Evolutionary conservation across 2,797 vertebrate species (phyloP), one percentile per base, ranked within the genome.

Genomic region (Amazonetta brasiliensis): DNA sequence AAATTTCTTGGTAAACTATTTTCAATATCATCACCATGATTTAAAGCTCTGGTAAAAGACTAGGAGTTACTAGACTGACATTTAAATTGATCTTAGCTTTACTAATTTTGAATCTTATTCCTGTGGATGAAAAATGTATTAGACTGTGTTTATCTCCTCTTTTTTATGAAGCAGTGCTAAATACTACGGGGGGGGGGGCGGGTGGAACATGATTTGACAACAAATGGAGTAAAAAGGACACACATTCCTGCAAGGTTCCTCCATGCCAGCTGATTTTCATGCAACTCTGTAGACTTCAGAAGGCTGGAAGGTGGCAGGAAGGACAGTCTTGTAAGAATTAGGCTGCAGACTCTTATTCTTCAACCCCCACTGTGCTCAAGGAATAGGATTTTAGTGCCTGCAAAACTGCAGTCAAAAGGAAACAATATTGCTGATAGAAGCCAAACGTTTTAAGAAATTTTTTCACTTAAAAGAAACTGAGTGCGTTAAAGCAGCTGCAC

Each of bases 31-130:
- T 87, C 76, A 75, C 46, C 7, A 4, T 54, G 71, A 84, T 74
- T 52, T 50, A 73, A 69, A 39, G 58, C 76, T 86, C 72, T 83
- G 82, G 55, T 81, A 72, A 82, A 78, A 92, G 69, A 89, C 50
- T 81, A 92, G 84, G 73, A 97, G 62, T 60, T 78, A 62, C 81
- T 86, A 73, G 64, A 67, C 89, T 35, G 23, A 67, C 59, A 90
- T 88, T 92, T 82, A 95, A 90, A 31, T 92, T 96, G 92, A 96
- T 94, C 73, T 86, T 67, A 60, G 52, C 48, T 79, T 85, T 92
- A 62, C 56, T 90, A 87, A 83, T 80, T 84, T 67, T 62, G 39
- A 30, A 26, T 59, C 28, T 74, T 76, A 44, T 56, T 95, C 35
- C 48, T 94, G 12, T 31, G 60, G 84, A 83, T 26, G 37, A 81